Conservation (phyloP, 2,797 vertebrate genomes). For the Pelodytes ibericus region DNA sequence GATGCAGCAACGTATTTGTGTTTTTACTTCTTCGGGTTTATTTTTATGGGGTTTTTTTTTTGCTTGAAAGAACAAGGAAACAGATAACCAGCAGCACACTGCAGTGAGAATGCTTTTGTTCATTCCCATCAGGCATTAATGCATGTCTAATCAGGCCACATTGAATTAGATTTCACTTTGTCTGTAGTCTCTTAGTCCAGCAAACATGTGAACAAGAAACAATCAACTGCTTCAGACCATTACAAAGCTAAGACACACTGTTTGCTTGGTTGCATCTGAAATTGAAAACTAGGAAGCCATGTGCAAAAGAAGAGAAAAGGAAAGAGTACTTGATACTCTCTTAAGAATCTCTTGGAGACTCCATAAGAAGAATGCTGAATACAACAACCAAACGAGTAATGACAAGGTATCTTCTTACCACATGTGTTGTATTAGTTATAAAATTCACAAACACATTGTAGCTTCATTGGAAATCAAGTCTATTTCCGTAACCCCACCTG, state of each 20-base stretch:
- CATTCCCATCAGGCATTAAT: conserved; percentile 35
- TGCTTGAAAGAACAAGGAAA: conserved; percentile 2
- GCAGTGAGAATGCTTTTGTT: conserved; percentile 42
- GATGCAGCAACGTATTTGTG: not conserved
- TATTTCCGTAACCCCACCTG: no score
- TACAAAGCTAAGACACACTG: conserved; percentile 25
- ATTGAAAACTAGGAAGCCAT: conserved; percentile 3
- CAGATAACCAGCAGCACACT: conserved; percentile 26
- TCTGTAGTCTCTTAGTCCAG: conserved; percentile 31
- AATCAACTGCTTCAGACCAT: conserved; percentile 28
- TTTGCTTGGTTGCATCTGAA: conserved; percentile 22
- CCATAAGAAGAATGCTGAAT: not conserved
- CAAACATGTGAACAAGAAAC: conserved; percentile 23
- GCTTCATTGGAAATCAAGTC: no score
- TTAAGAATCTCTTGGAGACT: not conserved
- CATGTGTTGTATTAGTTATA: no score
- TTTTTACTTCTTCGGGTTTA: not conserved
- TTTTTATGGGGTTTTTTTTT: conserved; percentile 8
- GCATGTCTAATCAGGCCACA: conserved; percentile 52
- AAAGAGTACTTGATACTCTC: not conserved
- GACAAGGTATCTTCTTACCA: no score
- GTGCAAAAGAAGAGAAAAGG: not conserved
- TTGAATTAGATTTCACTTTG: conserved; percentile 50
- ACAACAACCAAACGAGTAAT: not conserved
- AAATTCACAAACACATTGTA: no score